Evolutionary conservation across 2,797 vertebrate species (phyloP).

Genomic region (Fistularia commersonii): DNA sequence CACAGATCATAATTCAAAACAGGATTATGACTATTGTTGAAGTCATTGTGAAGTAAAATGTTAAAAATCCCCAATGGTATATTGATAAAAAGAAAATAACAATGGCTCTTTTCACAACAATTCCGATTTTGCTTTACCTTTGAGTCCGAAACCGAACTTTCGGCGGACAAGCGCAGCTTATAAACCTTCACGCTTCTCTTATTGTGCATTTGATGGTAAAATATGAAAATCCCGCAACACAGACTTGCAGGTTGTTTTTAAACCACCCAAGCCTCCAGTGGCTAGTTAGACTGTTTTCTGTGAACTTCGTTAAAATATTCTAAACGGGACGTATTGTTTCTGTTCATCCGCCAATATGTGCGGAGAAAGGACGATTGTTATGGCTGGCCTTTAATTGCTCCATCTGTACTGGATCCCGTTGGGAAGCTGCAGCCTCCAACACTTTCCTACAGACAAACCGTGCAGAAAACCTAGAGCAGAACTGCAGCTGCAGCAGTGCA

Average conservation of each 20-base stretch:
- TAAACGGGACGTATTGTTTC: slow-evolving; percentile 69
- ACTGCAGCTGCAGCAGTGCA: slow-evolving; percentile 43
- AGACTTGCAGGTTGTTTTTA: slow-evolving; percentile 43
- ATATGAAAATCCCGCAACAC: slow-evolving; percentile 51
- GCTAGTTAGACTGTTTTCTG: slow-evolving; percentile 74
- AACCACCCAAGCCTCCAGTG: slow-evolving; percentile 62
- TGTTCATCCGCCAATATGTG: slow-evolving; percentile 64
- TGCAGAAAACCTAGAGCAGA: slow-evolving; percentile 48
- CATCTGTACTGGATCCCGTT: slow-evolving; percentile 63
- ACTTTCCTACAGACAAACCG: slow-evolving; percentile 43
- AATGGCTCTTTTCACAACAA: too few species aligned
- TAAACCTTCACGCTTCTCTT: slow-evolving; percentile 20
- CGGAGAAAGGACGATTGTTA: slow-evolving; percentile 63
- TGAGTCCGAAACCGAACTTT: slow-evolving; percentile 7
- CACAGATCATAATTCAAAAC: neutral
- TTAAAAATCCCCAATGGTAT: neutral
- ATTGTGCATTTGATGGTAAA: slow-evolving; percentile 30
- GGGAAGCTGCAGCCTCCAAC: slow-evolving; percentile 42
- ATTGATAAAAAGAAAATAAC: neutral
- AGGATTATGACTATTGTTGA: slow-evolving; percentile 7
- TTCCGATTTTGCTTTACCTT: slow-evolving; percentile 9
- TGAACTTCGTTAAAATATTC: slow-evolving; percentile 67
- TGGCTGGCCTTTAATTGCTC: slow-evolving; percentile 66
- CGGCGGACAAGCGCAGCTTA: neutral
- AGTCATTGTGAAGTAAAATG: slow-evolving; percentile 3